phyloP scores from a whole-genome alignment of 2,113 vertebrate species.

The Clarias batrachus region DNA sequence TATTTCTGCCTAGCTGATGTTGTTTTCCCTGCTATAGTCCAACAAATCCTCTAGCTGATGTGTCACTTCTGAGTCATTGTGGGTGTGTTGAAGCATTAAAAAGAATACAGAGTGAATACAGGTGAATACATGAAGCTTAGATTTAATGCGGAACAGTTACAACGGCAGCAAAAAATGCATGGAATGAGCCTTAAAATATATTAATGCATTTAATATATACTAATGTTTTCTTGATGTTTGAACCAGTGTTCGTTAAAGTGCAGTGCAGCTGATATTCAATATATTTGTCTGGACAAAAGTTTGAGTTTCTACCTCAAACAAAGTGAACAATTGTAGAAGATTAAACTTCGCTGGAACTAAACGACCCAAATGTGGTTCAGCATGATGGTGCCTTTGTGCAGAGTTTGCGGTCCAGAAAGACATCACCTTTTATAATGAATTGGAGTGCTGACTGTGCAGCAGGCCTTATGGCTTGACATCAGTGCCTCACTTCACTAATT shows the following conservation, averaged over 20 bases:
- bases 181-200: too few species aligned
- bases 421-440: not conserved
- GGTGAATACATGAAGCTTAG: not conserved
- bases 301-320: not conserved
- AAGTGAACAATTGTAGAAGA: not conserved
- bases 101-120: not conserved
- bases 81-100: not conserved
- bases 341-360: not conserved
- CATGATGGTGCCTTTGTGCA: not conserved
- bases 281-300: not conserved
- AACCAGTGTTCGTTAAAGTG: not conserved
- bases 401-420: not conserved
- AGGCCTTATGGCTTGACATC: not conserved
- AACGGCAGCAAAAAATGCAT: too few species aligned
- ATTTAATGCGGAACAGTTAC: not conserved
- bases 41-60: not conserved
- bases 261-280: not conserved
- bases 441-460: not conserved
- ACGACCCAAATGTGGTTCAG: not conserved
- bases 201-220: not conserved
- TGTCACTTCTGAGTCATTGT: not conserved
- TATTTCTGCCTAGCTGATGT: not conserved
- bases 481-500: not conserved
- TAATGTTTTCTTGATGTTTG: not conserved
- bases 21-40: constrained; percentile 1